A percentile compares a stretch with the other conserved stretches of the same genome.
Evolutionary conservation across 2,888 invertebrate species (phyloP).

Genomic region (Iselma pallidipennis): DNA sequence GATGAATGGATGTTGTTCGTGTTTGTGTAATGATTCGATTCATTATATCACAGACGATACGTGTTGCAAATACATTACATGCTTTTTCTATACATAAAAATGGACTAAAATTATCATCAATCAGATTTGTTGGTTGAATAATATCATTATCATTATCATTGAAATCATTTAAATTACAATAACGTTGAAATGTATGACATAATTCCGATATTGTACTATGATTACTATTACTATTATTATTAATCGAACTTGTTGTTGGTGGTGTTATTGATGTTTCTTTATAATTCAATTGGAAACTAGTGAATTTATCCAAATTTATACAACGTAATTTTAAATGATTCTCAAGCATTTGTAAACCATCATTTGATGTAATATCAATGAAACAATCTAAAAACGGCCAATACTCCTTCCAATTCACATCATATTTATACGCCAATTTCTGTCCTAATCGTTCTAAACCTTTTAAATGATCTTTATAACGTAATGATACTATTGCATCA

Average conservation of each 20-base stretch:
- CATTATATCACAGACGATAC: slow-evolving; percentile 66
- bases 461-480: slow-evolving; percentile 73
- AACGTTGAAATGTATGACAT: slow-evolving; percentile 63
- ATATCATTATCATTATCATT: slow-evolving; percentile 37
- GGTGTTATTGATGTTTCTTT: background rate
- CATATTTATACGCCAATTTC: slow-evolving; percentile 70
- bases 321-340: slow-evolving; percentile 62
- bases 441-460: slow-evolving; percentile 87
- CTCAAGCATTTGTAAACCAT: slow-evolving; percentile 78
- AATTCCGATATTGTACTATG: slow-evolving; percentile 64
- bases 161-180: slow-evolving; percentile 60
- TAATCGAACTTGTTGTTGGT: background rate
- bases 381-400: slow-evolving; percentile 89
- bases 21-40: slow-evolving; percentile 1
- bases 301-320: slow-evolving; percentile 25
- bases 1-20: background rate
- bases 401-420: slow-evolving; percentile 86
- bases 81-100: slow-evolving; percentile 65
- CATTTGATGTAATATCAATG: slow-evolving; percentile 72
- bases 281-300: slow-evolving; percentile 2
- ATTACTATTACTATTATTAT: slow-evolving; percentile 6
- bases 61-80: slow-evolving; percentile 69
- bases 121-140: no score
- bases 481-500: slow-evolving; percentile 35
- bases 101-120: slow-evolving; percentile 46